phyloP scores from a whole-genome alignment of 2,888 invertebrate species.

The Phania funesta region DNA sequence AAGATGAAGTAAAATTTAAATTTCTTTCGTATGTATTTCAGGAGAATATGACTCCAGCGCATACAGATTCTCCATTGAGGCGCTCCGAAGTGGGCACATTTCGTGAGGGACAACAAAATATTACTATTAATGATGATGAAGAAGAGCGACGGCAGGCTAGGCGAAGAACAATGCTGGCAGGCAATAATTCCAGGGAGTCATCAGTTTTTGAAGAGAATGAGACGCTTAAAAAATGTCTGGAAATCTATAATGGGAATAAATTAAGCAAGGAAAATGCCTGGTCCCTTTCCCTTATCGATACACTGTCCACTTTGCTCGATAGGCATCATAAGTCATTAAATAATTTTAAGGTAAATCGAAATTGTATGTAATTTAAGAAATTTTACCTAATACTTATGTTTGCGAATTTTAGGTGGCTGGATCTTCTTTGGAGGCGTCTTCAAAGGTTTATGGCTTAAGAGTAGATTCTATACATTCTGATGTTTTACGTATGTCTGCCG shows the following conservation, averaged over 20 bases:
- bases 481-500: slow-evolving; percentile 88
- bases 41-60: slow-evolving; percentile 76
- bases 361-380: background rate
- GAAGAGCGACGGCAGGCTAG: slow-evolving; percentile 82
- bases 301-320: slow-evolving; percentile 88
- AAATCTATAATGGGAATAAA: slow-evolving; percentile 92
- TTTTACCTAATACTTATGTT: background rate
- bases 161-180: slow-evolving; percentile 72
- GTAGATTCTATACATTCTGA: slow-evolving; percentile 93
- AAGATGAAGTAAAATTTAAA: slow-evolving; percentile 22
- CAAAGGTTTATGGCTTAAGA: slow-evolving; percentile 92
- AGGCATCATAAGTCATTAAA: slow-evolving; percentile 87
- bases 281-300: slow-evolving; percentile 92
- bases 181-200: slow-evolving; percentile 61
- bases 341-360: slow-evolving; percentile 84
- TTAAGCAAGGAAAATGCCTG: slow-evolving; percentile 94
- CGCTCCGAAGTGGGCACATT: slow-evolving; percentile 76
- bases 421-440: slow-evolving; percentile 92
- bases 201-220: slow-evolving; percentile 82
- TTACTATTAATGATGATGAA: slow-evolving; percentile 82
- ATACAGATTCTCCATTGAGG: slow-evolving; percentile 76
- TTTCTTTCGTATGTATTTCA: slow-evolving; percentile 10
- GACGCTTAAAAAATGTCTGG: slow-evolving; percentile 88
- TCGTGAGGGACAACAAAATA: slow-evolving; percentile 71
- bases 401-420: slow-evolving; percentile 87